phyloP scores from a whole-genome alignment of 1,140 invertebrate species.

The Bombus impatiens region DNA sequence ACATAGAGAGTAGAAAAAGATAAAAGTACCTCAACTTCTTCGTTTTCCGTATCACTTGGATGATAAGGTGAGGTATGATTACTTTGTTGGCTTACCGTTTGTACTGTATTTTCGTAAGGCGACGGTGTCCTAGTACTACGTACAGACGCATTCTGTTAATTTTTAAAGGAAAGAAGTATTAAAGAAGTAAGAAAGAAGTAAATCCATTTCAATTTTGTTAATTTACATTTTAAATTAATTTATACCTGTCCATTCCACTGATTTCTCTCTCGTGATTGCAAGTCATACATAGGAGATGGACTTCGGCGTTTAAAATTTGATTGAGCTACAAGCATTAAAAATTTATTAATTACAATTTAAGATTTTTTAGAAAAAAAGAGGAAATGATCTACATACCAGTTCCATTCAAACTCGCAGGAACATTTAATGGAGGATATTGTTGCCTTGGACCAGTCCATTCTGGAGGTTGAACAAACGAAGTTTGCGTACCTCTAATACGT shows the following conservation, averaged over 20 bases:
- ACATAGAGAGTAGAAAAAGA: constrained; percentile 1
- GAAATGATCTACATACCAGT: constrained; percentile 53
- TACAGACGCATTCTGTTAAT: constrained; percentile 67
- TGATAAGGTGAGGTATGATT: constrained; percentile 75
- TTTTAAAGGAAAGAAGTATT: constrained; percentile 51
- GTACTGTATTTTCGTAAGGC: constrained; percentile 74
- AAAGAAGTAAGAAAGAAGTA: too few relatives aligned
- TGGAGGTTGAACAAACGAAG: constrained; percentile 65
- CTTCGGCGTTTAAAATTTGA: constrained; percentile 76
- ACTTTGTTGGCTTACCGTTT: constrained; percentile 66
- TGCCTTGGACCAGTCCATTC: constrained; percentile 69
- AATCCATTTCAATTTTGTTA: background rate
- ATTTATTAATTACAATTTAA: background rate
- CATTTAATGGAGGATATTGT: constrained; percentile 58
- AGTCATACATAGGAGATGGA: constrained; percentile 76
- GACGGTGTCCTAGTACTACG: constrained; percentile 77
- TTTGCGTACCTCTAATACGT: constrained; percentile 71
- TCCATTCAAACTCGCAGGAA: constrained; percentile 69
- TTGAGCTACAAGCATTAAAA: constrained; percentile 61
- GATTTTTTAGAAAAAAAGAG: background rate
- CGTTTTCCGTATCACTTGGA: constrained; percentile 76
- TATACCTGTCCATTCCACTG: constrained; percentile 77
- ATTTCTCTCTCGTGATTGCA: constrained; percentile 67
- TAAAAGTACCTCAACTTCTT: constrained; percentile 76
- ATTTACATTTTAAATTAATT: constrained; percentile 22